These are phyloP conservation scores for Callocephalon fimbriatum DNA, from an alignment of 2,113 vertebrate genomes.

Conservation along the genomic window DNA sequence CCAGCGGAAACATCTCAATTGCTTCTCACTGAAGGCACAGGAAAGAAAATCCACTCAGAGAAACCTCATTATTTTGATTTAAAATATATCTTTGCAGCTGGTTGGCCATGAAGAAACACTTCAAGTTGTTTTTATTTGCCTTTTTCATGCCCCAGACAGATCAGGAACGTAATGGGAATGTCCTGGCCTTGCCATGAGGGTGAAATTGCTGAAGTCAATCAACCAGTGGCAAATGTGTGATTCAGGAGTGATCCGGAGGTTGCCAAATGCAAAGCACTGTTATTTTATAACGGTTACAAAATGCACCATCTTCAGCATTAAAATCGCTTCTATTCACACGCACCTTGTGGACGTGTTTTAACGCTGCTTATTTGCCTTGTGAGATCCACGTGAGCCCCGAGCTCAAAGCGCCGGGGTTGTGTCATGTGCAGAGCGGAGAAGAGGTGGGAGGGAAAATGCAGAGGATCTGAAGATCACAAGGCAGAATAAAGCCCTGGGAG, in stretches of 20 bases:
- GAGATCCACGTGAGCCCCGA: accelerated
- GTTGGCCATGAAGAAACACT: conserved; percentile 46
- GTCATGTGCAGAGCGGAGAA: accelerated
- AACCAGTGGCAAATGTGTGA: conserved; percentile 23
- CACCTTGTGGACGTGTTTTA: neutral
- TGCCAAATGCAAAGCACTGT: conserved; percentile 44
- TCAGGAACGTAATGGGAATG: neutral
- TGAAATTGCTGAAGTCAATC: conserved; percentile 61
- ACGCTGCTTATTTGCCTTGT: neutral
- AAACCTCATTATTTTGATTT: conserved; percentile 75
- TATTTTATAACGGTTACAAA: conserved; percentile 11
- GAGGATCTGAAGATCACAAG: accelerated
- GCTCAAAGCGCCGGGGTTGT: accelerated
- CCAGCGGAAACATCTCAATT: neutral
- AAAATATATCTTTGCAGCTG: conserved; percentile 45
- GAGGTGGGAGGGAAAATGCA: neutral
- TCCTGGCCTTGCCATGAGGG: conserved; percentile 48
- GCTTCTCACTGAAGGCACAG: conserved; percentile 12
- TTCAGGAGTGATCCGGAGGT: conserved; percentile 40
- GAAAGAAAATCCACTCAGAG: conserved; percentile 5
- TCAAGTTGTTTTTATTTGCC: neutral
- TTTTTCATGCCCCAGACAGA: neutral
- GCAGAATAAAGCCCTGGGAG: accelerated
- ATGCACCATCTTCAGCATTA: neutral
- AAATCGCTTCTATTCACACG: neutral